These are phyloP conservation scores for Pocillopora meandrina DNA, from an alignment of 92 coral and sea anemone genomes.

Conservation along the genomic window DNA sequence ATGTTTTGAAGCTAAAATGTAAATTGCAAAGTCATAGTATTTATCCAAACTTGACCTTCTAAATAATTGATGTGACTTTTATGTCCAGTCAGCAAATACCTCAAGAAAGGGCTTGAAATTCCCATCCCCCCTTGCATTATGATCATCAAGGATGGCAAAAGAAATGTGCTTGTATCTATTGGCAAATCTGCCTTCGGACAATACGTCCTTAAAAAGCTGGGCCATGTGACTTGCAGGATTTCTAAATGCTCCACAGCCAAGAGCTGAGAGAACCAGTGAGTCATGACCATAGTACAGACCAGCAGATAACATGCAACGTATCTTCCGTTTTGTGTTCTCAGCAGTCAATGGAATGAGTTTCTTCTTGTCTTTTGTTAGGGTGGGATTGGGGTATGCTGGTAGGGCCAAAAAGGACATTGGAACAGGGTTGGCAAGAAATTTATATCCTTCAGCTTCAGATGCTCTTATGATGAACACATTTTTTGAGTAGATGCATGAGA, in stretches of 20 bases:
- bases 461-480: constrained; percentile 82
- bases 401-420: constrained; percentile 81
- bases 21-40: too few relatives aligned
- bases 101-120: constrained; percentile 72
- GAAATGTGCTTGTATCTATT: constrained; percentile 71
- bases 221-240: constrained; percentile 86
- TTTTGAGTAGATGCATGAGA: constrained; percentile 77
- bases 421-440: constrained; percentile 67
- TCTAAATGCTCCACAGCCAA: constrained; percentile 92
- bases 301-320: constrained; percentile 70
- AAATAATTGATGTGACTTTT: background rate
- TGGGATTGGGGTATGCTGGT: constrained; percentile 73
- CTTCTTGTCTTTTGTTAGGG: constrained; percentile 52
- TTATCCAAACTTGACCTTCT: too few relatives aligned
- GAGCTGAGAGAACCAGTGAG: constrained; percentile 80
- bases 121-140: constrained; percentile 77
- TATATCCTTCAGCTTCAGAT: constrained; percentile 77
- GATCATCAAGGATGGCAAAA: constrained; percentile 83
- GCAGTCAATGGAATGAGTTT: constrained; percentile 59
- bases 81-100: constrained; percentile 34
- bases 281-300: constrained; percentile 75
- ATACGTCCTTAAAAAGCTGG: constrained; percentile 67
- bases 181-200: constrained; percentile 56
- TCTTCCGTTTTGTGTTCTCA: constrained; percentile 68
- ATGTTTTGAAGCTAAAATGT: too few relatives aligned